These are phyloP conservation scores for Ianthella basta DNA, from an alignment of 37 sponge, comb jelly and placozoan species.

Conservation along the genomic window DNA sequence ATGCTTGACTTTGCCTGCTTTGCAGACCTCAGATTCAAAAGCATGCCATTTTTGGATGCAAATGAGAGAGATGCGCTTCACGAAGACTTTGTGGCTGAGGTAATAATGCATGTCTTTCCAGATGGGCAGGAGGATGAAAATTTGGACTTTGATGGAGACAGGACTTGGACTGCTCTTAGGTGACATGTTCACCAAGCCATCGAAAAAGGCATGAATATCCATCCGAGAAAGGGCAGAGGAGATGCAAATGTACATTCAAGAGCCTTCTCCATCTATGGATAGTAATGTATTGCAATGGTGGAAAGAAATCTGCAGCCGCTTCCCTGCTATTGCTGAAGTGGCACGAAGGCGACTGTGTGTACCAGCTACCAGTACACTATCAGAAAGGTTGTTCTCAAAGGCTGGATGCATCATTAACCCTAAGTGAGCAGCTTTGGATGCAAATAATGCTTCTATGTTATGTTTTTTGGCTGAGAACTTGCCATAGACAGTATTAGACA, in stretches of 20 bases:
- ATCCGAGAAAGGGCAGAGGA: too few relatives aligned
- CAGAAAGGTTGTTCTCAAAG: slow-evolving; percentile 33
- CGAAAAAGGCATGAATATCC: too few relatives aligned
- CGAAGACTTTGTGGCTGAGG: neutral
- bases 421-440: neutral
- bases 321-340: neutral
- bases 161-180: neutral
- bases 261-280: neutral
- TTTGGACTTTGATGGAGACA: neutral
- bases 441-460: slow-evolving; percentile 1
- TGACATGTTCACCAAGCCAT: too few relatives aligned
- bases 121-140: neutral
- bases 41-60: slow-evolving; percentile 3
- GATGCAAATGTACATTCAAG: too few relatives aligned
- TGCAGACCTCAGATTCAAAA: slow-evolving; percentile 22
- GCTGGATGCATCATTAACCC: slow-evolving; percentile 12
- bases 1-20: neutral
- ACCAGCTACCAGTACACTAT: slow-evolving; percentile 21
- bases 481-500: too few relatives aligned
- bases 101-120: neutral
- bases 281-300: slow-evolving; percentile 26
- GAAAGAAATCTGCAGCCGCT: slow-evolving; percentile 8
- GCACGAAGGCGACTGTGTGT: slow-evolving; percentile 33
- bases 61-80: neutral
- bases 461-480: slow-evolving; percentile 14